These are phyloP conservation scores for Drosophila insularis DNA, from an alignment of 1,140 invertebrate genomes.

Conservation along the genomic window DNA sequence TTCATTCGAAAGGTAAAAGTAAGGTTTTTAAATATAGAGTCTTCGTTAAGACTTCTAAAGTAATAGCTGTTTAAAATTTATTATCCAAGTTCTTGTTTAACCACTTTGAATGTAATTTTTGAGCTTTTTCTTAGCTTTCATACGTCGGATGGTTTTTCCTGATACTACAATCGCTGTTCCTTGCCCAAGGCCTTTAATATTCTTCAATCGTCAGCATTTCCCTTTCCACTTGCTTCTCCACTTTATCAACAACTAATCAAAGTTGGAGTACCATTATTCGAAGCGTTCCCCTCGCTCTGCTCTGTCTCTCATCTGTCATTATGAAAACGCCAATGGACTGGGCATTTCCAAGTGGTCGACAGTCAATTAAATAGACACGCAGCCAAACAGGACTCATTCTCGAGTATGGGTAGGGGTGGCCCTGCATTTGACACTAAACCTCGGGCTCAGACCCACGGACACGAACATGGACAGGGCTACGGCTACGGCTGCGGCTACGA, in stretches of 20 bases:
- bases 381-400: slow-evolving; percentile 26
- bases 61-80: too few relatives aligned
- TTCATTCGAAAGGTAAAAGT: too few relatives aligned
- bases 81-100: too few relatives aligned
- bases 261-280: slow-evolving; percentile 45
- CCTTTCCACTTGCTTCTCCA: not conserved
- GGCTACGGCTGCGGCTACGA: not conserved
- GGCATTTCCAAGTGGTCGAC: slow-evolving; percentile 70
- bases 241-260: slow-evolving; percentile 62
- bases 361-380: slow-evolving; percentile 79
- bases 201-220: not conserved
- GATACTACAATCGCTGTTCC: not conserved
- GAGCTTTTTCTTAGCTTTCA: not conserved
- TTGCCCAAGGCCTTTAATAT: not conserved
- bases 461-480: not conserved
- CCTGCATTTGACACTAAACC: slow-evolving; percentile 71
- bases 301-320: slow-evolving; percentile 50
- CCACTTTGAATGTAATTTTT: too few relatives aligned
- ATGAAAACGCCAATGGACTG: slow-evolving; percentile 49
- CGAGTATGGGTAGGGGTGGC: not conserved
- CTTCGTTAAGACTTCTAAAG: too few relatives aligned
- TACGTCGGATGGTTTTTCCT: too few relatives aligned
- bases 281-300: not conserved
- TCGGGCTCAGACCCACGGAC: slow-evolving; percentile 4
- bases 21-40: too few relatives aligned